These are phyloP conservation scores for Chionomys nivalis DNA, from an alignment of 2,113 vertebrate genomes.

Conservation along the genomic window DNA sequence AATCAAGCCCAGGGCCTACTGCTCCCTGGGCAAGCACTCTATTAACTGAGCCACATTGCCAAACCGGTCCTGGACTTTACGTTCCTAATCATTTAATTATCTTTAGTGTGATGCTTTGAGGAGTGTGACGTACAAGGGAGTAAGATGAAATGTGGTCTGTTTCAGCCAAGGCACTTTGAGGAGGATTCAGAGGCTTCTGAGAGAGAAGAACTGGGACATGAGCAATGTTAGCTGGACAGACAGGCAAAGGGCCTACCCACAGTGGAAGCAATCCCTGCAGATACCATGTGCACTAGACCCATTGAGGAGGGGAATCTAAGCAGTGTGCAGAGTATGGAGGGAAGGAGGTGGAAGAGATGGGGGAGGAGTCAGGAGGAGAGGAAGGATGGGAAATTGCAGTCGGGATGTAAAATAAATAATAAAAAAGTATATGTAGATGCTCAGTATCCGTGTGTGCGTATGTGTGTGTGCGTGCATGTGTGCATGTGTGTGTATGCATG, in stretches of 20 bases:
- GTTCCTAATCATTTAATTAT: neutral
- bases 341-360: neutral
- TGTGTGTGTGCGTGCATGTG: neutral
- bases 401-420: too few species aligned
- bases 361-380: too few species aligned
- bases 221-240: neutral
- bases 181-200: neutral
- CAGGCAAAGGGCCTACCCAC: too few species aligned
- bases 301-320: neutral
- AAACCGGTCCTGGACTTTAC: neutral
- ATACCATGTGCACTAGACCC: neutral
- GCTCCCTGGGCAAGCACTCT: neutral
- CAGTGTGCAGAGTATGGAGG: neutral
- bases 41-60: neutral
- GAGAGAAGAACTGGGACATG: neutral
- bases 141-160: neutral
- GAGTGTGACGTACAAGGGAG: neutral
- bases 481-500: neutral
- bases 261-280: neutral
- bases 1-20: neutral
- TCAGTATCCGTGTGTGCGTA: neutral
- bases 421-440: too few species aligned
- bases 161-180: rapidly evolving
- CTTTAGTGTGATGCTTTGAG: neutral
- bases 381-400: too few species aligned